A percentile compares a stretch with the other conserved stretches of the same genome.
These are phyloP conservation scores for Aphidoletes aphidimyza DNA, from an alignment of 2,888 invertebrate species.

Conservation along the genomic window DNA sequence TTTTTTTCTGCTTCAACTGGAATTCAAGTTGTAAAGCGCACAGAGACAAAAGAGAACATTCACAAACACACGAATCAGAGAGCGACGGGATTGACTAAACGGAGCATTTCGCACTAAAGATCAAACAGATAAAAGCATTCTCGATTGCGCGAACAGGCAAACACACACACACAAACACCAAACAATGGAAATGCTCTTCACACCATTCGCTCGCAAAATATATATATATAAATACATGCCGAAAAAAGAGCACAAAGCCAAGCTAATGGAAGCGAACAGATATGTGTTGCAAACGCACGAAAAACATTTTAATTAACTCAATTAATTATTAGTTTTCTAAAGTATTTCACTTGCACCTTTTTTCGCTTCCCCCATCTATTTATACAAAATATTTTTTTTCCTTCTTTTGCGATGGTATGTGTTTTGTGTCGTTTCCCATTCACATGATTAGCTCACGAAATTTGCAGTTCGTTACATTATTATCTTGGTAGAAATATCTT, in stretches of 20 bases:
- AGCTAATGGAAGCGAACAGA: too few relatives aligned
- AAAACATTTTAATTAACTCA: slow-evolving; percentile 51
- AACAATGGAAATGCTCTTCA: slow-evolving; percentile 35
- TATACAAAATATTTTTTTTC: background rate
- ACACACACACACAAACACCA: background rate
- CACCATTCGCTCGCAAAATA: background rate
- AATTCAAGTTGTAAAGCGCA: slow-evolving; percentile 16
- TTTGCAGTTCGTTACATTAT: slow-evolving; percentile 33
- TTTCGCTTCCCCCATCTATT: too few relatives aligned
- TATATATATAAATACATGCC: background rate
- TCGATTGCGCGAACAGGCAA: background rate
- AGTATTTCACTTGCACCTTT: slow-evolving; percentile 38
- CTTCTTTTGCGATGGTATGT: background rate
- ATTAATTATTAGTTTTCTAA: slow-evolving; percentile 49
- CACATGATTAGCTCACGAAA: slow-evolving; percentile 23
- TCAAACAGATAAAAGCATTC: slow-evolving; percentile 13
- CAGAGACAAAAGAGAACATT: background rate
- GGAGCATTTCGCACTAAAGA: background rate
- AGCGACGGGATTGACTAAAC: background rate
- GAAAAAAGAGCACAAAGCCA: too few relatives aligned
- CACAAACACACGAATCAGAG: too few relatives aligned
- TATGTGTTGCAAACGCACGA: slow-evolving; percentile 41
- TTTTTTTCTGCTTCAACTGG: slow-evolving; percentile 34
- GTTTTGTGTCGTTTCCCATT: background rate
- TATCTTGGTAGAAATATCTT: background rate